These are phyloP conservation scores for Leptoclinus maculatus DNA, from an alignment of 2,797 vertebrate genomes.

Conservation along the genomic window DNA sequence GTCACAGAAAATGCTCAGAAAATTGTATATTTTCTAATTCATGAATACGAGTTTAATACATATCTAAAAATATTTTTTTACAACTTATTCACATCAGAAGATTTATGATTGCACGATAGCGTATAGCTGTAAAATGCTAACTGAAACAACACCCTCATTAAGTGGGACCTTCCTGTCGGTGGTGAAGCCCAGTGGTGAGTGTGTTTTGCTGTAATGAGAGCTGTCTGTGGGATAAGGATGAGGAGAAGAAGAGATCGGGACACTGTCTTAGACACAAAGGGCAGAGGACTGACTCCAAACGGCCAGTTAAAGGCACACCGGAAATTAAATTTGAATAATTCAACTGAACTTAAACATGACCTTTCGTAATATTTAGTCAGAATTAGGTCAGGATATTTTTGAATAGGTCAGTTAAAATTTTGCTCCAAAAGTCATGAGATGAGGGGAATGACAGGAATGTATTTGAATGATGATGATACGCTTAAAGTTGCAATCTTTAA, in stretches of 20 bases:
- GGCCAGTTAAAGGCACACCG: not conserved
- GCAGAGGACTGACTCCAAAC: slow-evolving; percentile 33
- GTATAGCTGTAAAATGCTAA: slow-evolving; percentile 28
- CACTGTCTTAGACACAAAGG: slow-evolving; percentile 52
- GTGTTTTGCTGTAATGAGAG: slow-evolving; percentile 63
- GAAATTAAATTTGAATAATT: not conserved
- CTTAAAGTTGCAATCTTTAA: no score
- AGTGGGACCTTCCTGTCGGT: slow-evolving; percentile 48
- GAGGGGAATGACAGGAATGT: not conserved
- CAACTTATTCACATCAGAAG: not conserved
- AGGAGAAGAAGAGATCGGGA: slow-evolving; percentile 50
- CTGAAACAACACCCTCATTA: slow-evolving; percentile 48
- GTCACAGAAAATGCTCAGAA: not conserved
- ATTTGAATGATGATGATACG: not conserved
- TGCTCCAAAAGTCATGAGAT: not conserved
- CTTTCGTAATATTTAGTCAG: not conserved
- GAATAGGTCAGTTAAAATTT: not conserved
- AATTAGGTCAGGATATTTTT: not conserved
- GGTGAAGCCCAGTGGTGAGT: slow-evolving; percentile 38
- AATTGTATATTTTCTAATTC: not conserved
- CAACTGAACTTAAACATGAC: not conserved
- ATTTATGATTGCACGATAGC: not conserved
- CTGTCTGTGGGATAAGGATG: slow-evolving; percentile 51
- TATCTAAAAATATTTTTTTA: slow-evolving; percentile 4
- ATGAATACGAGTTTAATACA: not conserved